Base-by-base conservation (phyloP, 2,113 vertebrate genomes). In the Ceyx margarethae region DNA sequence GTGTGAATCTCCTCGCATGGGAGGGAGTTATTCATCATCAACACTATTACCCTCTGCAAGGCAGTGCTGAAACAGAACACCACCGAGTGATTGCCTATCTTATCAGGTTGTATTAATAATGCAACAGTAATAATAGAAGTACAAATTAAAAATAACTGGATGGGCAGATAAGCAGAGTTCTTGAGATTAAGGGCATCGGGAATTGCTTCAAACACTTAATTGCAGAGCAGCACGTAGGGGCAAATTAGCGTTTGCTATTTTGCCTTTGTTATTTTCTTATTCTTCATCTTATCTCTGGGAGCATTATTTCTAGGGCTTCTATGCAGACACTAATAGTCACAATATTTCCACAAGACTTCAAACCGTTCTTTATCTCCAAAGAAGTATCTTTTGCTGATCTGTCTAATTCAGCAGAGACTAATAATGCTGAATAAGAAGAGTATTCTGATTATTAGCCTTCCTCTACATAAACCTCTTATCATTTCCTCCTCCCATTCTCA, bases 61-160 rank as follows among this genome's bases (percentile, higher is more conserved):
- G 78, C 66, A 13, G 26, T 81, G 53, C 84, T 82, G 94, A 83
- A 91, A 87, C 65, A 91, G 91, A 97, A 43, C 42, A 37, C 71
- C 60, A 67, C 62, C 57, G 54, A 89, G 66, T 91, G 50, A 29
- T 92, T 94, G 95, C 83, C 94, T 95, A n/a, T 74, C 78, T 89
- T 93, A 95, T 93, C 89, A 42, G 86, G 77, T 84, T 85, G 61
- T 90, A 78, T 96, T 95, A 90, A 82, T 93, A 94, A 92, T 91
- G 91, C 86, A 96, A 54, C 43, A 74, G 79, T 81, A 66, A 90
- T 93, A 93, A 93, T 61, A 75, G 87, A 76, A 87, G 83, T 95
- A 91, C 92, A 85, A 75, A 89, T 93, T 82, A 87, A 89, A 96
- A 96, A 95, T 74, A 69, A 85, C 84, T 89, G 87, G 85, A 96